Evolutionary conservation across 2,797 vertebrate species (phyloP), one percentile per base, ranked within the genome.

Genomic region (Enteromius trimaculatus): DNA sequence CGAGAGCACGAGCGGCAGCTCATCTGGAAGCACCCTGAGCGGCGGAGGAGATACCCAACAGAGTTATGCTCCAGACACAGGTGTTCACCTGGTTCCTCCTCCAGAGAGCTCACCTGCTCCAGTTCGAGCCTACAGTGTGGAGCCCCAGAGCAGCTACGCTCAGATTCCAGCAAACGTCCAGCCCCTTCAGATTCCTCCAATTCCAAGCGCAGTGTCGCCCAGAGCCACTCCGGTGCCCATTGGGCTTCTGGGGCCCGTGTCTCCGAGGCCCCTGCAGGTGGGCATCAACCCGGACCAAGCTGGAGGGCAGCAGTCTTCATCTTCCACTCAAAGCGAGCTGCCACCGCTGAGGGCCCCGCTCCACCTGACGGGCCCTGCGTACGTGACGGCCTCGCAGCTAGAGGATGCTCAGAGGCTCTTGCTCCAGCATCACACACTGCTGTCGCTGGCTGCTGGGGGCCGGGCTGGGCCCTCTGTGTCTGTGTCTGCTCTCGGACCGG

Each of bases 401-500:
- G 97, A 98, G 93, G 96, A 97, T 0, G 95, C 96, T 69, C 95
- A 96, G 31, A 96, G 94, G 83, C 90, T 97, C 66, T 91, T 97
- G 70, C 89, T 97, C 69, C 94, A 96, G 85, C 96, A 97, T 87
- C 95, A 96, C 92, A 93, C 92, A 81, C 90, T 96, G 88, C 91
- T 95, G 88, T 93, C 92, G 83, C 90, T 92, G 7, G 49, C 88
- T n/a, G 75, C 80, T 0, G 80, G 81, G 14, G 88, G 87, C 0
- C 23, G 80, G 53, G 49, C 68, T 2, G 4, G 81, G 77, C 1
- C 79, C 91, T 44, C 42, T 13, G 42, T 44, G 42, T 13, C 89
- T 39, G 91, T 91, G 85, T 62, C 90, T 39, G 87, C 93, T 2
- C 91, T 92, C 0, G 88, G 92, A 64, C 87, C 91, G 0, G 94